Percentiles rank a stretch among this genome's conserved stretches.
Evolutionary conservation across 1,140 invertebrate species (phyloP).

Genomic region (Vanessa atalanta): DNA sequence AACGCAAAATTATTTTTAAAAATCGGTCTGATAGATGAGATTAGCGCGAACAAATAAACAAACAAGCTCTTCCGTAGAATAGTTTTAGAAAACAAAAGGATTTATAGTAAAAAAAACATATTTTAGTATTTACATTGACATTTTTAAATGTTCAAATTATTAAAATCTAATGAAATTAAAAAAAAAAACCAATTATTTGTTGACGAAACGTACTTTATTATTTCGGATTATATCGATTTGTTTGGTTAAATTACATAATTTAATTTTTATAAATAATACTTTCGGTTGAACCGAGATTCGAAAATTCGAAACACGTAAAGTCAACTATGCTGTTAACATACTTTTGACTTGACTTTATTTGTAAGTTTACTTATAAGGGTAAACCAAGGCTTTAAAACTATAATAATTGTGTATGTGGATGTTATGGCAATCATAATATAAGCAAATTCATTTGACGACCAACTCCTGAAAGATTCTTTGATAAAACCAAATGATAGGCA

Average conservation of each 20-base stretch:
- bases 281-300: neutral
- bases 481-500: constrained; percentile 39
- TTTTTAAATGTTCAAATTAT: too few species aligned
- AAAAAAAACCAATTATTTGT: too few species aligned
- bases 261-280: neutral
- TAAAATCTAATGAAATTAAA: too few species aligned
- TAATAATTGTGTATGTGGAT: constrained; percentile 20
- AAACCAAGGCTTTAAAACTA: neutral
- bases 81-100: too few species aligned
- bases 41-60: too few species aligned
- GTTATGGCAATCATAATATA: constrained; percentile 30
- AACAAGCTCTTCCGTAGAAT: too few species aligned
- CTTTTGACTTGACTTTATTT: neutral
- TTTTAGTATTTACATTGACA: too few species aligned
- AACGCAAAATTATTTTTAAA: too few species aligned
- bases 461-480: constrained; percentile 38
- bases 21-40: too few species aligned
- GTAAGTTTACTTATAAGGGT: neutral
- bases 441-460: constrained; percentile 29
- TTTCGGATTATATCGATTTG: too few species aligned
- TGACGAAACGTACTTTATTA: too few species aligned
- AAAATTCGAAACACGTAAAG: neutral
- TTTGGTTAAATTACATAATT: neutral
- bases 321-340: neutral
- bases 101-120: too few species aligned